A percentile compares a stretch with the other conserved stretches of the same genome.
Conservation (phyloP, 37 sponge, comb jelly and placozoan genomes). For the Lycopodina hypogea region DNA sequence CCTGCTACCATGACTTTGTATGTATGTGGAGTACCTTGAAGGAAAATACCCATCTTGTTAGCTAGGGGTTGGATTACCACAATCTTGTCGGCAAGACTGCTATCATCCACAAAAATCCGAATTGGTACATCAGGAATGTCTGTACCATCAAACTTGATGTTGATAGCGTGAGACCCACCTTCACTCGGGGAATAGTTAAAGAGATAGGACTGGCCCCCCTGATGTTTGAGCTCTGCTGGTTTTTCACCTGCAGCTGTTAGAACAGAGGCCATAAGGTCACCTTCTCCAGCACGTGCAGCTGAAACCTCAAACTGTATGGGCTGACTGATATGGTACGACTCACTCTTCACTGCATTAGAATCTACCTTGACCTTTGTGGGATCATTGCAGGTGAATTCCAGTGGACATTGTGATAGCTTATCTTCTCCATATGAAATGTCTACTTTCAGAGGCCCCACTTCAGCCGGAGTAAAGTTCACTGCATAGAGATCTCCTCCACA, state of each 20-base stretch:
- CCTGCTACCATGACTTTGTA: conserved; percentile 46
- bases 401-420: conserved; percentile 47
- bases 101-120: conserved; percentile 44
- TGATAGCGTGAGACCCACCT: conserved; percentile 51
- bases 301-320: conserved; percentile 52
- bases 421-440: conserved; percentile 20
- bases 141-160: conserved; percentile 58
- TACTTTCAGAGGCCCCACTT: conserved; percentile 41
- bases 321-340: conserved; percentile 38
- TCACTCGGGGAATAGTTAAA: conserved; percentile 44
- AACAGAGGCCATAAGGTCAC: conserved; percentile 52
- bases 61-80: conserved; percentile 46
- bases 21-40: conserved; percentile 37
- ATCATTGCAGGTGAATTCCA: conserved; percentile 53
- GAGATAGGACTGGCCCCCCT: conserved; percentile 36
- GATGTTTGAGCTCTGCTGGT: conserved; percentile 23
- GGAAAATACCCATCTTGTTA: conserved; percentile 38
- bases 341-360: conserved; percentile 30
- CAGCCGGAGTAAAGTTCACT: conserved; percentile 60
- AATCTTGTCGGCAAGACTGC: conserved; percentile 30
- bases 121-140: conserved; percentile 49
- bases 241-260: conserved; percentile 12
- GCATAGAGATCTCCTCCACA: conserved; percentile 12
- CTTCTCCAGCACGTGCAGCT: conserved; percentile 64
- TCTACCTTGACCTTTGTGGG: conserved; percentile 57